These are phyloP conservation scores for Scaptomyza cyrtandrae DNA, from an alignment of 2,888 invertebrate species.

Conservation along the genomic window DNA sequence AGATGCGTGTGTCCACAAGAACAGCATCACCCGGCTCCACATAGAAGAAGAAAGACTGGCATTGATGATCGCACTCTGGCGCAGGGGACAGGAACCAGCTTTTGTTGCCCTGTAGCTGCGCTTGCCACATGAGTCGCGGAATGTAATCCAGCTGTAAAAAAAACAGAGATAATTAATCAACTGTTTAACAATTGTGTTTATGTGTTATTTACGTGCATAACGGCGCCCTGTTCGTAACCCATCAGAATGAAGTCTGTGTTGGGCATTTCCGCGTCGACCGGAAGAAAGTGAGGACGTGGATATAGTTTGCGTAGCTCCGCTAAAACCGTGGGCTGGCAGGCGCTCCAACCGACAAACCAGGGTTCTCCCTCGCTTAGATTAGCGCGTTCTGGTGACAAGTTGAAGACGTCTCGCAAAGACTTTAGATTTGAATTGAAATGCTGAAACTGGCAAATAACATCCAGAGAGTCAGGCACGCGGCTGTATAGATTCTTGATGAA, in stretches of 20 bases:
- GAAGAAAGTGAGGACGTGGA: constrained; percentile 92
- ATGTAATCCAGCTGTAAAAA: constrained; percentile 93
- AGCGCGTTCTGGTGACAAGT: constrained; percentile 89
- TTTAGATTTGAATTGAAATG: constrained; percentile 93
- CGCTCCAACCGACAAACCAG: constrained; percentile 97
- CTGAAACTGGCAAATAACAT: constrained; percentile 93
- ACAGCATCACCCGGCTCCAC: constrained; percentile 95
- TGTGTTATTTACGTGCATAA: constrained; percentile 90
- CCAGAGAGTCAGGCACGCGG: constrained; percentile 88
- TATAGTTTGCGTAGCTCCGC: constrained; percentile 91
- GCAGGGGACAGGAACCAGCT: constrained; percentile 93
- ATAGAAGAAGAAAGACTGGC: constrained; percentile 90
- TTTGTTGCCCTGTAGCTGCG: constrained; percentile 94
- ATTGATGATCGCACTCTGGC: constrained; percentile 93
- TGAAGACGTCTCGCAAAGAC: constrained; percentile 90
- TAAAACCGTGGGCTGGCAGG: constrained; percentile 93
- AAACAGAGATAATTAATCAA: not conserved
- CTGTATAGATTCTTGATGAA: constrained; percentile 90
- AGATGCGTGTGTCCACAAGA: constrained; percentile 93
- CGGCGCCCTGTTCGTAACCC: constrained; percentile 95
- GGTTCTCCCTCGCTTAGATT: constrained; percentile 87
- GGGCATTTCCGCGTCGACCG: constrained; percentile 94
- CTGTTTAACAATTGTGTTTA: not conserved
- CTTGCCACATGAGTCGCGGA: constrained; percentile 96
- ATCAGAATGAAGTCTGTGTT: constrained; percentile 96